Percentiles rank a stretch among this genome's conserved stretches.
phyloP scores from a whole-genome alignment of 2,113 vertebrate genomes.

The Pollachius pollachius region DNA sequence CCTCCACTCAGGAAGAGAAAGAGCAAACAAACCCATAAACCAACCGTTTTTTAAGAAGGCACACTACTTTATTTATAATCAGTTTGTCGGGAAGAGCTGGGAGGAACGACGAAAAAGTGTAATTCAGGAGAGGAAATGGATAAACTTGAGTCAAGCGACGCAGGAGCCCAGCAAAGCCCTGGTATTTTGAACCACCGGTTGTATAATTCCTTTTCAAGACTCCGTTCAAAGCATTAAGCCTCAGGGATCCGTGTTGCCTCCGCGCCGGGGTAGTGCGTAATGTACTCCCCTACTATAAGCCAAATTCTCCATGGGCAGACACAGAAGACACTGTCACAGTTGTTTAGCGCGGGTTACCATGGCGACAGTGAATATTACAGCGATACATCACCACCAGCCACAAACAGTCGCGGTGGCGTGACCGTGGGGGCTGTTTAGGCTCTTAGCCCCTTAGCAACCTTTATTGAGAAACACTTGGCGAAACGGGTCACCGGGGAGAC shows the following conservation, averaged over 20 bases:
- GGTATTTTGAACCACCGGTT: conserved; percentile 33
- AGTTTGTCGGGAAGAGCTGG: too few relatives aligned
- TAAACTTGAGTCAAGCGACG: conserved; percentile 12
- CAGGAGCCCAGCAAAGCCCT: conserved; percentile 20
- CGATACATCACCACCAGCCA: conserved; percentile 47
- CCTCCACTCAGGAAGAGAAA: conserved; percentile 18
- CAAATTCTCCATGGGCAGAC: conserved; percentile 35
- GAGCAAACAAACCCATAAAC: too few relatives aligned
- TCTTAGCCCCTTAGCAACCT: conserved; percentile 32
- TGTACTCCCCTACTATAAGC: conserved; percentile 48
- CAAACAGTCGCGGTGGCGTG: conserved; percentile 20
- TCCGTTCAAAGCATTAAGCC: conserved; percentile 35
- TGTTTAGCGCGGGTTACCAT: conserved; percentile 36
- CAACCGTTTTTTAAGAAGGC: too few relatives aligned
- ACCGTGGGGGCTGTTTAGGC: conserved; percentile 35
- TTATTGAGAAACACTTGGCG: conserved; percentile 29
- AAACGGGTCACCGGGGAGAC: conserved; percentile 32
- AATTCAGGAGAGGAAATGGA: conserved; percentile 26
- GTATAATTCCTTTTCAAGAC: conserved; percentile 28
- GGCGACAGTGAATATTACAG: conserved; percentile 55
- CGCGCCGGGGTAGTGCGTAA: conserved; percentile 51
- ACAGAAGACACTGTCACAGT: conserved; percentile 21
- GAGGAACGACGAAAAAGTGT: neutral
- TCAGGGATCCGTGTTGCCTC: conserved; percentile 36
- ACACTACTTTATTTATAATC: too few relatives aligned